A percentile compares a stretch with the other conserved stretches of the same genome.
phyloP scores from a whole-genome alignment of 2,113 vertebrate species.

The Sorex fumeus region DNA sequence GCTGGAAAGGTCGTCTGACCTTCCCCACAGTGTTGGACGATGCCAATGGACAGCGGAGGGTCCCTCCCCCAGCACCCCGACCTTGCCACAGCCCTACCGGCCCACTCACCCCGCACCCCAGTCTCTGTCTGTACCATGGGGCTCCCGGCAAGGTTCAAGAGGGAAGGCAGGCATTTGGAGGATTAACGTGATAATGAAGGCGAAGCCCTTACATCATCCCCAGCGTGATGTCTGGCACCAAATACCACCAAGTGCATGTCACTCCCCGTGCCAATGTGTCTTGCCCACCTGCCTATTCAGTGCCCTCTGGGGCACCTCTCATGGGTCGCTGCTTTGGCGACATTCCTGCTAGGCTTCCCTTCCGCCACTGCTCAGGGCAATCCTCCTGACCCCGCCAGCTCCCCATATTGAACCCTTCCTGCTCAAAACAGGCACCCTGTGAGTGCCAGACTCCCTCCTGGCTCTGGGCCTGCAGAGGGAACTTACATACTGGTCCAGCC shows the following conservation, averaged over 20 bases:
- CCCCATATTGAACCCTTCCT: neutral
- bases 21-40: too few species aligned
- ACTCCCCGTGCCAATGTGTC: neutral
- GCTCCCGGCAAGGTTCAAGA: slow-evolving; percentile 1
- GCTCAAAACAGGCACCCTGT: too few species aligned
- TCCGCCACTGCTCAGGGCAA: neutral
- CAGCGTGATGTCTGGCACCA: neutral
- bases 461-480: neutral
- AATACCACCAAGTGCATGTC: neutral
- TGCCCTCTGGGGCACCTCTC: neutral
- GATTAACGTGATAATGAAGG: slow-evolving; percentile 27
- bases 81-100: too few species aligned
- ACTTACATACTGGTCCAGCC: neutral
- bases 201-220: slow-evolving; percentile 5
- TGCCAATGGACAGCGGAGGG: too few species aligned
- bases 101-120: neutral
- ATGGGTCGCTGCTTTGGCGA: neutral
- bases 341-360: neutral
- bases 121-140: neutral
- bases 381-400: neutral
- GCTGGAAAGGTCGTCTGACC: too few species aligned
- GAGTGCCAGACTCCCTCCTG: neutral
- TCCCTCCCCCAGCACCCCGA: too few species aligned
- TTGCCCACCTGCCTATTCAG: neutral
- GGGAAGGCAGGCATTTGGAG: slow-evolving; percentile 19